Conservation (phyloP, 2,888 invertebrate species). For the Brenthis ino region DNA sequence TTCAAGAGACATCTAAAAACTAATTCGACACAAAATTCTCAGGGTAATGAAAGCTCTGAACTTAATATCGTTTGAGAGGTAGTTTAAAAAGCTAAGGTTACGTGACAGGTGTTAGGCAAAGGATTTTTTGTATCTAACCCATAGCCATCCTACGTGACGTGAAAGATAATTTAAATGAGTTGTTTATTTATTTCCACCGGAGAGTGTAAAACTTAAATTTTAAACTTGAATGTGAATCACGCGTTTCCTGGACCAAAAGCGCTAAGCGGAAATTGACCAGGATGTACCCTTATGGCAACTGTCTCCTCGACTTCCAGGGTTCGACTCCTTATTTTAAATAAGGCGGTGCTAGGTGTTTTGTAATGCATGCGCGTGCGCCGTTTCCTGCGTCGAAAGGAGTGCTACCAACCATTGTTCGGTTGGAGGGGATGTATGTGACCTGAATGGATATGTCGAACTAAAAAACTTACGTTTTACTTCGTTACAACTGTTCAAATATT, state of each 20-base stretch:
- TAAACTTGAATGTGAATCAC: slow-evolving; percentile 53
- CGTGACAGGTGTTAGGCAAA: slow-evolving; percentile 20
- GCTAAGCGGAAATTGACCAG: slow-evolving; percentile 69
- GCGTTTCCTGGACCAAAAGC: slow-evolving; percentile 55
- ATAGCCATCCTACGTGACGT: slow-evolving; percentile 23
- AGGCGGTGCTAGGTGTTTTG: slow-evolving; percentile 67
- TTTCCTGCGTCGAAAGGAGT: slow-evolving; percentile 78
- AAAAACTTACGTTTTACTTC: slow-evolving; percentile 50
- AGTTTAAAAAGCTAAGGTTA: not conserved
- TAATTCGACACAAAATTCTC: not conserved
- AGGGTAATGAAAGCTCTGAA: slow-evolving; percentile 2
- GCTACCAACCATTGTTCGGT: slow-evolving; percentile 76
- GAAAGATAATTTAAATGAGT: slow-evolving; percentile 18
- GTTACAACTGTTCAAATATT: slow-evolving; percentile 32
- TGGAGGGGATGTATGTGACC: slow-evolving; percentile 72
- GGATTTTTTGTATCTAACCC: slow-evolving; percentile 23
- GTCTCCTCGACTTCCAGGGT: slow-evolving; percentile 74
- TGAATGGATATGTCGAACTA: slow-evolving; percentile 68
- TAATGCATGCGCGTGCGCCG: slow-evolving; percentile 71
- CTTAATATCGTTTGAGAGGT: not conserved
- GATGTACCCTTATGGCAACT: slow-evolving; percentile 75
- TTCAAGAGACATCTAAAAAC: no score
- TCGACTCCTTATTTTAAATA: slow-evolving; percentile 50
- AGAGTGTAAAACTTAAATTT: slow-evolving; percentile 31
- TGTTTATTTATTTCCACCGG: slow-evolving; percentile 30